Conservation (phyloP, 2,888 invertebrate species). For the Lycocerus yunnanus region DNA sequence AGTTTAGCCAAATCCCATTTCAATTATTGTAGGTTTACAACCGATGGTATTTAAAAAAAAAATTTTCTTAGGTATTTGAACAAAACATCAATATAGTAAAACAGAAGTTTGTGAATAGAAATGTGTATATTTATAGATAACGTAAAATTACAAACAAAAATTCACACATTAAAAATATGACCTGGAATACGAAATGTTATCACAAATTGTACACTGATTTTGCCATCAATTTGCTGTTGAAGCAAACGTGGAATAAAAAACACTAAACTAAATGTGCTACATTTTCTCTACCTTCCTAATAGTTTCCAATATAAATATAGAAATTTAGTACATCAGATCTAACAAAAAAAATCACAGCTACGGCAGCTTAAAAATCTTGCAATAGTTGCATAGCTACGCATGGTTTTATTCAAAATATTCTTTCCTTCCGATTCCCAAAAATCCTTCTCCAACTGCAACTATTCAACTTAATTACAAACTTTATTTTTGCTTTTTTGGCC, state of each 20-base stretch:
- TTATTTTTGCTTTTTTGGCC: neutral
- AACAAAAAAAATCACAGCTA: neutral
- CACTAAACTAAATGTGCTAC: neutral
- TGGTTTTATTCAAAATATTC: neutral
- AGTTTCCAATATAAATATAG: neutral
- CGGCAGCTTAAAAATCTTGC: neutral
- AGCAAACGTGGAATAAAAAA: neutral
- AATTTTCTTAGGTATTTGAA: too few species aligned
- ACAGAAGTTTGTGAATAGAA: neutral
- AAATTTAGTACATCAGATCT: neutral
- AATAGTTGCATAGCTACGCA: neutral
- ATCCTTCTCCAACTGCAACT: neutral
- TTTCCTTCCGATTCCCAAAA: neutral
- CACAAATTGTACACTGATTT: neutral
- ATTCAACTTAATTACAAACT: neutral
- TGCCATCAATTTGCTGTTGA: neutral
- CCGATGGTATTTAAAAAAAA: too few species aligned
- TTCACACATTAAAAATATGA: neutral
- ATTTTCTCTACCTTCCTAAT: too few species aligned
- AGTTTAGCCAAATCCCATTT: too few species aligned
- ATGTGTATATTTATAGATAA: neutral
- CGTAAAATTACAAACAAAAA: neutral
- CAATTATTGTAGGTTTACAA: too few species aligned
- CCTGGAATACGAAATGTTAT: neutral
- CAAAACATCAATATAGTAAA: neutral